Evolutionary conservation across 2,797 vertebrate genomes (phyloP).

Genomic region (Psittacula derbiana): DNA sequence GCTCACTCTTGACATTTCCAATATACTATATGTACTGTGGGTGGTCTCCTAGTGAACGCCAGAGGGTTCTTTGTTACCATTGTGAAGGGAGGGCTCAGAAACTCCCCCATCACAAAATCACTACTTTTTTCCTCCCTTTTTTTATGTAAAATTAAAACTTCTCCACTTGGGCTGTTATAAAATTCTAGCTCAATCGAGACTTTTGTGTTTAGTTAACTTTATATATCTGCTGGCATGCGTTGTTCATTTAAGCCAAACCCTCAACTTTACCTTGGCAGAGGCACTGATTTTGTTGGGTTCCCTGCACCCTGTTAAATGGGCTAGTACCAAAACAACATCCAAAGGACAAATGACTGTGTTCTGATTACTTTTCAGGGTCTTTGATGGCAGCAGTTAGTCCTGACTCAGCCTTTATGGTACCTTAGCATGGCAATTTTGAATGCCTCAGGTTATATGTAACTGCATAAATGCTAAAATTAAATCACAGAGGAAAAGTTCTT

Average conservation of each 20-base stretch:
- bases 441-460: background rate
- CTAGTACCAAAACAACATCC: constrained; percentile 7
- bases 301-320: background rate
- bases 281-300: constrained; percentile 24
- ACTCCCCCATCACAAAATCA: background rate
- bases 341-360: background rate
- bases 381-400: background rate
- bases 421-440: background rate
- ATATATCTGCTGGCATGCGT: constrained; percentile 6
- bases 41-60: background rate
- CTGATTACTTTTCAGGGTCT: background rate
- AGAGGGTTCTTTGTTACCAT: background rate
- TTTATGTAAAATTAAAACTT: constrained; percentile 28
- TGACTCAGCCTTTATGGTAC: background rate
- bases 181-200: background rate
- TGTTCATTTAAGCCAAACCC: constrained; percentile 29
- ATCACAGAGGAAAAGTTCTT: background rate
- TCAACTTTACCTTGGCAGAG: constrained; percentile 52
- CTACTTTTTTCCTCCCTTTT: background rate
- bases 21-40: background rate
- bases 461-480: constrained; percentile 14
- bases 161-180: background rate
- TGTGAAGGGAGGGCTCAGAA: constrained; percentile 13
- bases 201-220: constrained; percentile 29
- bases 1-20: constrained; percentile 11